Percentiles rank a stretch among this genome's conserved stretches.
Evolutionary conservation across 2,888 invertebrate species (phyloP).

Genomic region (Gymnoscelis rufifasciata): DNA sequence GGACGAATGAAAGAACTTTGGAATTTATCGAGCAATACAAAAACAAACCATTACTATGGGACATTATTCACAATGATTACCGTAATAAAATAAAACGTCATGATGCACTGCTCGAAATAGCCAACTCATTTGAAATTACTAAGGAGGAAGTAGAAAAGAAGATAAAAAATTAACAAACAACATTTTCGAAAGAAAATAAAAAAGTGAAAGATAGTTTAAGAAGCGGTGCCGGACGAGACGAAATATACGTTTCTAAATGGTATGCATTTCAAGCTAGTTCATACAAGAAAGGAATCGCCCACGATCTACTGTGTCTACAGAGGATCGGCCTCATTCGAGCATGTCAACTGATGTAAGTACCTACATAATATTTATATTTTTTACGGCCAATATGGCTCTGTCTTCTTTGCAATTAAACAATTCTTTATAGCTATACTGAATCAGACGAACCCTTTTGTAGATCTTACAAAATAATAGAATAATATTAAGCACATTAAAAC

Average conservation of each 20-base stretch:
- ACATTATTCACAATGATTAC: conserved; percentile 35
- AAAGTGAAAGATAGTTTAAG: conserved; percentile 17
- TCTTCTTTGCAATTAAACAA: conserved; percentile 7
- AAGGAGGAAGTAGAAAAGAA: conserved; percentile 29
- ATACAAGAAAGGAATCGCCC: conserved; percentile 30
- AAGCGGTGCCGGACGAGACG: conserved; percentile 26
- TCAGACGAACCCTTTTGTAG: conserved; percentile 8
- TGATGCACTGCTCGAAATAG: conserved; percentile 30
- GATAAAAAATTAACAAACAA: conserved; percentile 29
- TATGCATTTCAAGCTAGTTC: conserved; percentile 27
- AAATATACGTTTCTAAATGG: conserved; percentile 29
- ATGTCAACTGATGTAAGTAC: conserved; percentile 21
- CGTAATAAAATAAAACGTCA: conserved; percentile 30
- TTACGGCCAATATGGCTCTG: conserved; percentile 12
- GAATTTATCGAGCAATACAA: conserved; percentile 37
- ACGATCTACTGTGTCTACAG: conserved; percentile 30
- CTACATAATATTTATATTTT: conserved; percentile 13
- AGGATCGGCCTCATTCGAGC: conserved; percentile 25
- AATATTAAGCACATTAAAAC: conserved; percentile 14
- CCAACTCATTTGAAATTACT: conserved; percentile 29
- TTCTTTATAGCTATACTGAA: conserved; percentile 9
- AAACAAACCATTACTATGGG: conserved; percentile 36
- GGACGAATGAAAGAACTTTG: conserved; percentile 36
- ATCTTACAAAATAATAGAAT: conserved; percentile 12
- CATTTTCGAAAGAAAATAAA: conserved; percentile 30